Conservation (phyloP, 2,797 vertebrate species). For the Pampus argenteus region DNA sequence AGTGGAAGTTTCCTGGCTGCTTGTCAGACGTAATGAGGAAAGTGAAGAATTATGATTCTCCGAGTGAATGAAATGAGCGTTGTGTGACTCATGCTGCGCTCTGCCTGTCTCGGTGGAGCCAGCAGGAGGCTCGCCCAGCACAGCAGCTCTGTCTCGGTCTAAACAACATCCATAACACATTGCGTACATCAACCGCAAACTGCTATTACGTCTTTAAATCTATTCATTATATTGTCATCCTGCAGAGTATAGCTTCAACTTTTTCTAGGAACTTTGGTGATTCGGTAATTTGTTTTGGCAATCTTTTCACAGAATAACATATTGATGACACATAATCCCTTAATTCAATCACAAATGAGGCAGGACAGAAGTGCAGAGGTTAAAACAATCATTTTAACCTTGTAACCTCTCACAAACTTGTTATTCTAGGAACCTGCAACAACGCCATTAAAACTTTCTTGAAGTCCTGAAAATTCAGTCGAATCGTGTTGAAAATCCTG, state of each 20-base stretch:
- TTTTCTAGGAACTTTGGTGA: constrained; percentile 7
- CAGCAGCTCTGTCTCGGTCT: constrained; percentile 44
- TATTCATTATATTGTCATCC: not conserved
- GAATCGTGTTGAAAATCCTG: not conserved
- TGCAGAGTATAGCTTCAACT: constrained; percentile 14
- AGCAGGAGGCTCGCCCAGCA: constrained; percentile 42
- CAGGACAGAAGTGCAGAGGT: not conserved
- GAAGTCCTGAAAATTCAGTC: not conserved
- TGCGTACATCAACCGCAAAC: constrained; percentile 16
- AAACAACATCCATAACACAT: constrained; percentile 40
- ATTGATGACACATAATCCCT: not conserved
- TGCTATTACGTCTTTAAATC: constrained; percentile 24
- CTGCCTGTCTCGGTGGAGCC: constrained; percentile 14
- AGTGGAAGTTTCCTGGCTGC: constrained; percentile 66
- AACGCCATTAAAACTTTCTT: not conserved
- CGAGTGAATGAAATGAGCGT: constrained; percentile 46
- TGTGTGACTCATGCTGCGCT: constrained; percentile 55
- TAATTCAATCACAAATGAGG: too few species aligned
- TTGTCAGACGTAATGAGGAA: constrained; percentile 40
- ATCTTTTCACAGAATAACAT: not conserved
- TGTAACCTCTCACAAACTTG: not conserved
- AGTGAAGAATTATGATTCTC: constrained; percentile 58
- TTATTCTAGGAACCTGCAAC: not conserved
- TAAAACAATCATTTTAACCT: not conserved
- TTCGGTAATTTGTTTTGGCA: not conserved